Evolutionary conservation across 2,797 vertebrate species (phyloP), one percentile per base, ranked within the genome.

Genomic region (Microtus californicus): DNA sequence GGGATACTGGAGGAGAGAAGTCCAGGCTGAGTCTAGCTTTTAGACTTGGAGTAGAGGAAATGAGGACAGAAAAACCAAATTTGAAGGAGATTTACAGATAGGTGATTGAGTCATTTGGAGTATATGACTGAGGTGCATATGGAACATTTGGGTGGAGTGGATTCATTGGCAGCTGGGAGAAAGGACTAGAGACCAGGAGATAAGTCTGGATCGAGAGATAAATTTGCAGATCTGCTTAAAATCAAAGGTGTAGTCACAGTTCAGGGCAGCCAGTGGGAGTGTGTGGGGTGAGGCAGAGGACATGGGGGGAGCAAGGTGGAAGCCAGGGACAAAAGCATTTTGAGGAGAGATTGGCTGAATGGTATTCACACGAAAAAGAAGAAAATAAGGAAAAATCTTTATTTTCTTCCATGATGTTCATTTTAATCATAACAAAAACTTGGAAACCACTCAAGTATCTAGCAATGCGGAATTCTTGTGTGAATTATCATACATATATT

Each of bases 371-470:
- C 65, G 82, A 82, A 94, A 43, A 92, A 67, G 61, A 61, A 43
- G 61, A 89, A 10, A n/a, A 86, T 89, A 90, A 91, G 83, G 6
- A 11, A 67, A 74, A 74, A 2, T 2, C 2, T 6, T 31, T 61
- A 74, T 90, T 95, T 91, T 19, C 34, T 21, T 83, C 34, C 63
- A 85, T 85, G 73, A 34, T 95, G 27, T 93, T 93, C 61, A 82
- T 90, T 87, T 94, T 91, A 89, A 69, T 94, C 85, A 15, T 69
- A 94, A 93, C 59, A 48, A 90, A 80, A 83, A 45, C 85, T 87
- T 82, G 89, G 73, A 74, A 95, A 74, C 23, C 81, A 51, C 73
- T 27, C 51, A 83, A 73, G 82, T 89, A 77, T 51, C 67, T 61
- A 91, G 43, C 89, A 80, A 43, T 89, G 27, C 90, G 29, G 79